Conservation (phyloP, 2,797 vertebrate genomes). For the Pogonophryne albipinna region DNA sequence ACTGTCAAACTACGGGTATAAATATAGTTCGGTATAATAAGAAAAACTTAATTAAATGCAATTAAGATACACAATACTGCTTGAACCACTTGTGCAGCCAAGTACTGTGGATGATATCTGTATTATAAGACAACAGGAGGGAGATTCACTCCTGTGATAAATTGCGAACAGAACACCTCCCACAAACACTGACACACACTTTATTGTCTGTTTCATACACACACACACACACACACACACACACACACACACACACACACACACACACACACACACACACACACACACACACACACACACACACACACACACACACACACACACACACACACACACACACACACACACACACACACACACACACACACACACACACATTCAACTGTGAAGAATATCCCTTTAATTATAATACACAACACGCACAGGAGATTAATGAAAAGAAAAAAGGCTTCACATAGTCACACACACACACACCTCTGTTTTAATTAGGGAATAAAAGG, state of each 20-base stretch:
- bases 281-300: background rate
- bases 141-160: slow-evolving; percentile 62
- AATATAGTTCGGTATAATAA: background rate
- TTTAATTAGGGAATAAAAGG: slow-evolving; percentile 61
- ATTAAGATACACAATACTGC: slow-evolving; percentile 38
- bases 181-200: slow-evolving; percentile 34
- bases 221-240: too few species aligned
- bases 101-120: slow-evolving; percentile 56
- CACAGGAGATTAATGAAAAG: slow-evolving; percentile 46
- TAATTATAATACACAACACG: slow-evolving; percentile 34
- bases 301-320: background rate
- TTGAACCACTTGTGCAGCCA: slow-evolving; percentile 19
- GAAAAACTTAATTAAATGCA: slow-evolving; percentile 27
- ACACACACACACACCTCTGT: slow-evolving; percentile 53
- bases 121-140: slow-evolving; percentile 53
- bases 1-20: background rate
- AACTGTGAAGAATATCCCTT: slow-evolving; percentile 21
- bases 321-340: background rate
- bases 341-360: too few species aligned
- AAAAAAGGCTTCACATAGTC: slow-evolving; percentile 56
- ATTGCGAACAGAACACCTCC: slow-evolving; percentile 61
- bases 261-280: too few species aligned
- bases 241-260: too few species aligned
- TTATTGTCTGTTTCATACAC: background rate
- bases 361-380: slow-evolving; percentile 4